Evolutionary conservation across 2,113 vertebrate species (phyloP), one percentile per base, ranked within the genome.

Genomic region (Leiothrix lutea): DNA sequence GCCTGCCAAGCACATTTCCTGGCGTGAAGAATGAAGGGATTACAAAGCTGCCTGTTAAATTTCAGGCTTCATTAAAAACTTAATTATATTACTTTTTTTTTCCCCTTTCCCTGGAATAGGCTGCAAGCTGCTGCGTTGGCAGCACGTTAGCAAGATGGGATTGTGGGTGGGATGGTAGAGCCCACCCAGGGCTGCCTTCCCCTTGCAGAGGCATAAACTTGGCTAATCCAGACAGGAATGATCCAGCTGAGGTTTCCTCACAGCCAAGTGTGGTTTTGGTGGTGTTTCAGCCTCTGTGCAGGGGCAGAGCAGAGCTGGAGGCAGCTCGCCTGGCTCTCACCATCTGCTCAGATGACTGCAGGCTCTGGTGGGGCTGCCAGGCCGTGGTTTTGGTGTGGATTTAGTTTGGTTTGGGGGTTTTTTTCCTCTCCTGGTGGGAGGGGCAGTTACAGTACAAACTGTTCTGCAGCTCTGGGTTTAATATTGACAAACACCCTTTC

Each of bases 51-150:
- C 72, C 90, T 86, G 90, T 88, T 96, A 93, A 70, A 91, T 95
- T 95, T 96, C 94, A 83, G 92, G 81, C 75, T 90, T 94, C 75
- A 45, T 96, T 86, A 96, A 88, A 78, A 95, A 82, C 88, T 90
- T 93, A 88, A 95, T 94, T 96, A 84, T 78, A 65, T 90, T 85
- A 25, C 40, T 35, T 56, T 66, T 62, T 70, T 54, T 50, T 85
- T 64, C 1, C 1, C 23, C 12, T 23, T 35, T n/a, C 57, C 50
- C 60, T 26, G 86, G 61, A 92, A 86, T 73, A 83, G 40, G 88
- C 85, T 80, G 58, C 93, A 95, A 90, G 87, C 92, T 90, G 94
- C 81, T 93, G 75, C 5, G 0, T 64, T 95, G 93, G 95, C 93
- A 93, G 71, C 2, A 1, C 0, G 1, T 88, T 93, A 93, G 81